Base-by-base conservation (phyloP, 2,797 vertebrate genomes). In the Amniataba percoides region DNA sequence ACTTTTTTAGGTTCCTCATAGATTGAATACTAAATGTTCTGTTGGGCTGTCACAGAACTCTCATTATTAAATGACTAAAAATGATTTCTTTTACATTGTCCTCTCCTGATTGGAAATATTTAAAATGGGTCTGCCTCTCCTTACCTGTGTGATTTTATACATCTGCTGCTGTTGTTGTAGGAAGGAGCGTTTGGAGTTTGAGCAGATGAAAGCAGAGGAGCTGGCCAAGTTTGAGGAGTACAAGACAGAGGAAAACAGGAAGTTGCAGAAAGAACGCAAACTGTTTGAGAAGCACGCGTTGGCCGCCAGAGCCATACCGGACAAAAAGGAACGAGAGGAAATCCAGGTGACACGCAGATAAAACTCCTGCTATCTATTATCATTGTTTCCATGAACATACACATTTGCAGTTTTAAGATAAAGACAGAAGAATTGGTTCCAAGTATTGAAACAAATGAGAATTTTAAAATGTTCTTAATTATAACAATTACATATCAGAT, bases 301-400 rank as follows among this genome's bases (percentile, higher is more conserved):
- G 27, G 95, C 95, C 2, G 95, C 95, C 36, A 95, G 97, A 93
- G 95, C 96, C 59, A 93, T 97, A n/a, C 98, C 98, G 3, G 98
- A 98, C 94, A 99, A 97, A 93, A 98, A 95, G 80, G 97, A 99
- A 66, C 95, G 98, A 14, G 97, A 98, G 87, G 97, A 99, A 92
- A 98, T 99, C 81, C 97, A 98, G 97, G 98, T 99, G 92, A 85
- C 9, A 8, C 8, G 16, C 2, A 36, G 3, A n/a, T 43, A 46
- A 9, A 19, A 12, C 15, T 11, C 1, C 6, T 12, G 36, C 5
- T 16, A 55, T 11, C 27, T 39, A 19, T 25, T 36, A 1, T 25
- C 6, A 6, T 46, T 1, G 16, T 2, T 9, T 1, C 25, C 27
- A 27, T 27, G 2, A 27, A 27, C 27, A 27, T 27, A 27, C 27